Evolutionary conservation across 2,888 invertebrate genomes (phyloP), one percentile per base, ranked within the genome.

Genomic region (Macaria liturata): DNA sequence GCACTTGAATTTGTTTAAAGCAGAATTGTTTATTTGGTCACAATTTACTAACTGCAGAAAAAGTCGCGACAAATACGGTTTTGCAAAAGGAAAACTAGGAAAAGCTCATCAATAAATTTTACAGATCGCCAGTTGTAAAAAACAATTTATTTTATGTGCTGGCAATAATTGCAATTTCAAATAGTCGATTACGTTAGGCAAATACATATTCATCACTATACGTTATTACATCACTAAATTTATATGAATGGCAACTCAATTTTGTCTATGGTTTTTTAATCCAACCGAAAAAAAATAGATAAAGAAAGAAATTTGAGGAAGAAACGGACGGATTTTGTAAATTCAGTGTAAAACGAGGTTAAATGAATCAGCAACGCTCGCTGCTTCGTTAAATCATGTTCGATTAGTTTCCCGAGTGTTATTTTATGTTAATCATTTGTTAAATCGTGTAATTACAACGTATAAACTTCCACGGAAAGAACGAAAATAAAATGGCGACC

Each of bases 401-500:
- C 75, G 78, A 82, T 84, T 90, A 88, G 86, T 86, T 84, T 72
- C 65, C 69, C 64, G 64, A 61, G 65, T 63, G 71, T 81, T 79
- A 77, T 86, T 88, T 88, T 87, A 83, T 78, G 83, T 88, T 88
- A 74, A 74, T 83, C 76, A 75, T 85, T 88, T 83, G 79, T 87
- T 89, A 84, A 75, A 80, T 84, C 83, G 88, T 86, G 81, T 84
- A 84, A 81, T 82, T 76, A 77, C 71, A 75, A 82, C 83, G 81
- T 84, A 78, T 75, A 69, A 71, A 77, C 76, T 74, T 75, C 76
- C 77, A 79, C 81, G 80, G 79, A 78, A 74, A 85, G 76, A 83
- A 84, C 81, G 82, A 81, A 83, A 80, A 81, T 90, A 95, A 95
- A 95, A 96, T 96, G 96, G 95, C 95, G 94, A 95, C 95, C 87